phyloP scores from a whole-genome alignment of 2,797 vertebrate genomes.

The Nothura maculosa region DNA sequence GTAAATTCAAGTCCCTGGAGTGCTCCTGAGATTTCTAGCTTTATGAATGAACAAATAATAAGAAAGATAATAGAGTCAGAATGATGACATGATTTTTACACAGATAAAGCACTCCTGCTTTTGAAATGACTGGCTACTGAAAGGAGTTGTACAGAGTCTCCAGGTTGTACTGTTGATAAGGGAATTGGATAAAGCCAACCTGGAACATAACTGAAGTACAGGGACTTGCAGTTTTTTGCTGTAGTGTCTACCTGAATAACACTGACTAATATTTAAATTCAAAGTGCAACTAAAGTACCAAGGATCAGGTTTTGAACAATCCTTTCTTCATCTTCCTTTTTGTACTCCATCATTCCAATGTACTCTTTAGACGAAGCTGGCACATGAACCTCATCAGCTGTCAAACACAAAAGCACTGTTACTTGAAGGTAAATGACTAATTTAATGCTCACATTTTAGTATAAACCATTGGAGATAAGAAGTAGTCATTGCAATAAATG shows the following conservation, averaged over 20 bases:
- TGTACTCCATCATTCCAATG: constrained; percentile 96
- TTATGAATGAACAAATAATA: constrained; percentile 9
- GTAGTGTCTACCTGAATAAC: background rate
- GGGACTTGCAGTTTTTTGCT: background rate
- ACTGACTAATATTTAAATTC: background rate
- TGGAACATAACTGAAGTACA: fast-evolving
- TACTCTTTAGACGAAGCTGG: constrained; percentile 86
- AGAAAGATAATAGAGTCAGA: background rate
- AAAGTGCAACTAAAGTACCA: constrained; percentile 81
- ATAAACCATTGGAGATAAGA: background rate
- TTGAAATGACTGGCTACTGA: background rate
- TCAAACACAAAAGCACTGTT: constrained; percentile 44
- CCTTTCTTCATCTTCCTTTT: constrained; percentile 88
- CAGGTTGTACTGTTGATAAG: background rate
- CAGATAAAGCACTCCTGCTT: background rate
- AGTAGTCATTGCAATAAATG: background rate
- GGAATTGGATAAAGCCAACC: background rate
- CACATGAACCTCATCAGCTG: constrained; percentile 81
- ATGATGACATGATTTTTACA: background rate
- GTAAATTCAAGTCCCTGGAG: background rate
- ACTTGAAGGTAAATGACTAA: background rate
- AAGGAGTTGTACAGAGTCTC: background rate
- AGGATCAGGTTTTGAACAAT: constrained; percentile 92
- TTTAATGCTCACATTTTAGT: background rate
- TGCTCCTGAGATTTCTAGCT: constrained; percentile 23